Evolutionary conservation across 2,797 vertebrate genomes (phyloP).

Genomic region (Steatocranus sp.): DNA sequence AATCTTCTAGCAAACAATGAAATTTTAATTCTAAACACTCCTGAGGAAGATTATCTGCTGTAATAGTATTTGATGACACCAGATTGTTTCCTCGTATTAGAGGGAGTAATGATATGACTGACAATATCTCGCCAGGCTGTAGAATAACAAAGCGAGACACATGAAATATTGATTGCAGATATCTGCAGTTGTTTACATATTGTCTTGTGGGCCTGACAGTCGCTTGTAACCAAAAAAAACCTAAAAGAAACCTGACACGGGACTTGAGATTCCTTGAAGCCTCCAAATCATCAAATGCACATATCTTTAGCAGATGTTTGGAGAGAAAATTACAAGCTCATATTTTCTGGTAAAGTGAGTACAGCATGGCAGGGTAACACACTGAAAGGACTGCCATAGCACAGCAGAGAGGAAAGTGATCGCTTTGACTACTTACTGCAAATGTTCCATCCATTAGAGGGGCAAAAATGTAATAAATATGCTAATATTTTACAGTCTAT

Average conservation of each 20-base stretch:
- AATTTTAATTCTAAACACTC: slow-evolving; percentile 69
- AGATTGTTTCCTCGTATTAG: slow-evolving; percentile 74
- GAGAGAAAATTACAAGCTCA: neutral
- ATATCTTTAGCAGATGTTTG: neutral
- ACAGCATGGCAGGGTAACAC: slow-evolving; percentile 13
- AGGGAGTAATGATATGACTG: slow-evolving; percentile 66
- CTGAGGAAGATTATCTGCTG: slow-evolving; percentile 59
- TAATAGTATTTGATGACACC: slow-evolving; percentile 72
- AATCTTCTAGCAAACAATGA: slow-evolving; percentile 68
- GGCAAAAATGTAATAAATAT: slow-evolving; percentile 70
- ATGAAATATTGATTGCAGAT: slow-evolving; percentile 73
- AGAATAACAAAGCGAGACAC: slow-evolving; percentile 65
- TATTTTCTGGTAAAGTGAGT: slow-evolving; percentile 1
- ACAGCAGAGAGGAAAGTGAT: slow-evolving; percentile 31
- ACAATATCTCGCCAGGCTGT: slow-evolving; percentile 64
- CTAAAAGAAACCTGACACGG: neutral
- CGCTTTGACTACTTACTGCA: slow-evolving; percentile 55
- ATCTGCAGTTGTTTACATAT: slow-evolving; percentile 53
- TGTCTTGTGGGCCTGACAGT: slow-evolving; percentile 23
- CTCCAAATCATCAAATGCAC: neutral
- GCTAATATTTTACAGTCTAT: slow-evolving; percentile 54
- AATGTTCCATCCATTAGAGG: slow-evolving; percentile 67
- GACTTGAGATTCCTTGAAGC: neutral
- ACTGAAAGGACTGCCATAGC: neutral
- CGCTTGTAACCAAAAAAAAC: neutral